These are phyloP conservation scores for Trichoplusia ni DNA, from an alignment of 1,140 invertebrate genomes.

Conservation along the genomic window DNA sequence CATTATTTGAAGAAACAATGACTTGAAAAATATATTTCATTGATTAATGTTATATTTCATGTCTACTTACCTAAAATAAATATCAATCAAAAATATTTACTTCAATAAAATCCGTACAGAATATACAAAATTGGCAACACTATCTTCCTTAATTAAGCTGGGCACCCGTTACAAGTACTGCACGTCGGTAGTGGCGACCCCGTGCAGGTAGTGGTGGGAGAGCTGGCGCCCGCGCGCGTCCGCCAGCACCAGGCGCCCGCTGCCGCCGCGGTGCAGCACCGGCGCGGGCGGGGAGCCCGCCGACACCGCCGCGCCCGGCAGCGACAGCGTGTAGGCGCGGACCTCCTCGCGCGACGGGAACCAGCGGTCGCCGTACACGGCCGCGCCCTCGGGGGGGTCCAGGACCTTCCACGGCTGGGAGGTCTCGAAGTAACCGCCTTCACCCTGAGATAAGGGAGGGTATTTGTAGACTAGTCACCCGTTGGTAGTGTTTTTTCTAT, in stretches of 20 bases:
- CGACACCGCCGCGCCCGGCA: slow-evolving; percentile 33
- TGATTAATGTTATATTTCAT: too few relatives aligned
- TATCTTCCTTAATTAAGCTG: too few relatives aligned
- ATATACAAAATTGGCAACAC: too few relatives aligned
- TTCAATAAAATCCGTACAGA: too few relatives aligned
- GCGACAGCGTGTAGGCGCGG: slow-evolving; percentile 40
- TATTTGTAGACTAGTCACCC: background rate
- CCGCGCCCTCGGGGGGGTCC: slow-evolving; percentile 40
- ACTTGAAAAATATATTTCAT: too few relatives aligned
- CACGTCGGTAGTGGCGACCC: slow-evolving; percentile 46
- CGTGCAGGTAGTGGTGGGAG: slow-evolving; percentile 49
- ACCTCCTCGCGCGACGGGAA: slow-evolving; percentile 52
- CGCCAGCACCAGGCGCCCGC: slow-evolving; percentile 47
- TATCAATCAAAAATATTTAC: too few relatives aligned
- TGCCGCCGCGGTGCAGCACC: slow-evolving; percentile 41
- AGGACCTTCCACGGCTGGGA: slow-evolving; percentile 48
- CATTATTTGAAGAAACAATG: too few relatives aligned
- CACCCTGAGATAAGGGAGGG: slow-evolving; percentile 51
- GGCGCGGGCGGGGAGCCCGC: slow-evolving; percentile 39
- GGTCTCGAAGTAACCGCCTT: slow-evolving; percentile 68
- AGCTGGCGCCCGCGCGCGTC: slow-evolving; percentile 58
- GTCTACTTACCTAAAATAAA: too few relatives aligned
- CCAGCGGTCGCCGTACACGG: slow-evolving; percentile 46
- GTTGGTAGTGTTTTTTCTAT: background rate
- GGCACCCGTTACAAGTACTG: slow-evolving; percentile 67